phyloP scores from a whole-genome alignment of 1,140 invertebrate genomes.

The Diorhabda elongata region DNA sequence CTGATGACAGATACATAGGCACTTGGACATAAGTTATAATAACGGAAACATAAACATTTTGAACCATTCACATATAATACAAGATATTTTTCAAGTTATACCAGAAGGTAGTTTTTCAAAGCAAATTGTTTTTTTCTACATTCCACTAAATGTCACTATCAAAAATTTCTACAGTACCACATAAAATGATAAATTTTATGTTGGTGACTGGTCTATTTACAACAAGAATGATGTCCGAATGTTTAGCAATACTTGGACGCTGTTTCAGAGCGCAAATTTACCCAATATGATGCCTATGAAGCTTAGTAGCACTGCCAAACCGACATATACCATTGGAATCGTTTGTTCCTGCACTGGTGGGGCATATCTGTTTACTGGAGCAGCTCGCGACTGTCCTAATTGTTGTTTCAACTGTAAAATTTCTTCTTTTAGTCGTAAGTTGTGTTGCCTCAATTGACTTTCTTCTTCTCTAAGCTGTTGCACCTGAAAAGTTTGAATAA shows the following conservation, averaged over 20 bases:
- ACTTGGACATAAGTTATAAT: background rate
- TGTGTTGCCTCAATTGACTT: slow-evolving; percentile 73
- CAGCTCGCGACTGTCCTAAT: slow-evolving; percentile 32
- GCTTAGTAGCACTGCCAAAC: slow-evolving; percentile 31
- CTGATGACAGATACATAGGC: background rate
- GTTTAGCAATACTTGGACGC: slow-evolving; percentile 25
- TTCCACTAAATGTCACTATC: slow-evolving; percentile 2
- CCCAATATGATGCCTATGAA: slow-evolving; percentile 41
- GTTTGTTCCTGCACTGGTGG: slow-evolving; percentile 33
- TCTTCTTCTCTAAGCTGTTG: slow-evolving; percentile 67
- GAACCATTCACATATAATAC: background rate
- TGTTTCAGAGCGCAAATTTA: slow-evolving; percentile 44
- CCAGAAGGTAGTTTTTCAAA: background rate
- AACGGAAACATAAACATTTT: background rate
- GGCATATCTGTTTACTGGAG: slow-evolving; percentile 35
- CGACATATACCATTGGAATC: slow-evolving; percentile 29
- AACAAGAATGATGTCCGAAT: slow-evolving; percentile 20
- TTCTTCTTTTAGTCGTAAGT: slow-evolving; percentile 70
- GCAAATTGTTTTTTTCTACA: background rate
- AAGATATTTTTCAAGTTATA: background rate
- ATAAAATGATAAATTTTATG: background rate
- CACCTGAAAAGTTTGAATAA: slow-evolving; percentile 26
- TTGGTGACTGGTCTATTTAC: background rate
- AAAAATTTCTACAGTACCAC: slow-evolving; percentile 2
- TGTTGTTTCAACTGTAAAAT: slow-evolving; percentile 51